Conservation (phyloP, 2,888 invertebrate genomes). For the Calliopum simillimum region DNA sequence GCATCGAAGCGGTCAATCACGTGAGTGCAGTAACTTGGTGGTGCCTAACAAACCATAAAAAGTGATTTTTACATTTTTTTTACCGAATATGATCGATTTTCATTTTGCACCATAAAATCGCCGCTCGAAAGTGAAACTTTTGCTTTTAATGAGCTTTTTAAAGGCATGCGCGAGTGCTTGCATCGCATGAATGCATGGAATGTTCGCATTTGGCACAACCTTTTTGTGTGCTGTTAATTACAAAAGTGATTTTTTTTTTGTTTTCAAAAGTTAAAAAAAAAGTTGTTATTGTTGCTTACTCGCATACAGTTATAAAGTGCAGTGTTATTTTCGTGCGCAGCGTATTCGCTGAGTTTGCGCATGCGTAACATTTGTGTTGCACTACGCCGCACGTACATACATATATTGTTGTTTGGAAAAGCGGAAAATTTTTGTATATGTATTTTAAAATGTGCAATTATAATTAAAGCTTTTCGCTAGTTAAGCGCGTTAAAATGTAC, state of each 20-base stretch:
- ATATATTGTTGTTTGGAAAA: too few relatives aligned
- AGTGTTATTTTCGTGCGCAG: not conserved
- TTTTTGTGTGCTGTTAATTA: too few relatives aligned
- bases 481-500: not conserved
- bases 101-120: not conserved
- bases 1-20: not conserved
- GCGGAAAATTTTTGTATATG: not conserved
- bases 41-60: not conserved
- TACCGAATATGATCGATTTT: not conserved
- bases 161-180: not conserved
- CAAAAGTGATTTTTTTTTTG: too few relatives aligned
- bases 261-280: too few relatives aligned
- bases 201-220: too few relatives aligned
- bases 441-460: not conserved
- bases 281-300: not conserved
- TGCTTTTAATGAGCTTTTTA: conserved; percentile 13
- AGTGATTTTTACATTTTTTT: conserved; percentile 3
- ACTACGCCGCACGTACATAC: too few relatives aligned
- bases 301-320: not conserved
- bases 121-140: conserved; percentile 26
- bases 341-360: conserved; percentile 4
- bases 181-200: not conserved
- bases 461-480: not conserved
- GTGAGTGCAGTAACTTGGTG: conserved; percentile 17
- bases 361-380: conserved; percentile 11